Base-by-base conservation (phyloP, 2,113 vertebrate species). In the Corythoichthys haematopterus region DNA sequence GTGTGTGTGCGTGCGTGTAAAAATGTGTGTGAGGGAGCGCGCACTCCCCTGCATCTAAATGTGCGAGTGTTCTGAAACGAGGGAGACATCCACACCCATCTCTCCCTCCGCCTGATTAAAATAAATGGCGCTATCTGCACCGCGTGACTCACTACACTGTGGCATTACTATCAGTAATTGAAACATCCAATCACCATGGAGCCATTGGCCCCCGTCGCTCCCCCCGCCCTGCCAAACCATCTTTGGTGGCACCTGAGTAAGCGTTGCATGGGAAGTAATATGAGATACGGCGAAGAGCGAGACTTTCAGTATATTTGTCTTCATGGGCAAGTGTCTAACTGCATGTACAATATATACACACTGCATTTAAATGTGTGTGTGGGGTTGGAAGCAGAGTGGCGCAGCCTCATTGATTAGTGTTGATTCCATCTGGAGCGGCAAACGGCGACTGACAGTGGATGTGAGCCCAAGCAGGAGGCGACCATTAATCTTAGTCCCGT, bases 401-500 rank as follows among this genome's bases (percentile, higher is more conserved):
- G 93, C 91, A 93, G 93, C 93, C 93, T 95, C 94, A 95, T 94
- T 95, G 94, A 96, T 96, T 95, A 94, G 94, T 95, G 95, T 95
- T 95, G 94, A 95, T 97, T 97, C 93, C 94, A 93, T 95, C 93
- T 93, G 87, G 94, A 57, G 93, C 92, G 93, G 93, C 93, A 88
- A 91, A 92, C 92, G 75, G 92, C 94, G 72, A 97, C 93, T 98
- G 96, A 97, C 96, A 96, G 96, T 94, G 92, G 91, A 94, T 94
- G 94, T 98, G 97, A 98, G 92, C 94, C 88, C 91, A 94, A 90
- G 93, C 93, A 95, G 96, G 95, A 94, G 96, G 92, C 92, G 90
- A 93, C 94, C 96, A 98, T 98, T 98, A 98, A 98, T 98, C 96
- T 98, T 95, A 94, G 94, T 98, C 95, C 95, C 92, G 93, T 98